Conservation (phyloP, 2,888 invertebrate genomes). For the Trimorus sp. region DNA sequence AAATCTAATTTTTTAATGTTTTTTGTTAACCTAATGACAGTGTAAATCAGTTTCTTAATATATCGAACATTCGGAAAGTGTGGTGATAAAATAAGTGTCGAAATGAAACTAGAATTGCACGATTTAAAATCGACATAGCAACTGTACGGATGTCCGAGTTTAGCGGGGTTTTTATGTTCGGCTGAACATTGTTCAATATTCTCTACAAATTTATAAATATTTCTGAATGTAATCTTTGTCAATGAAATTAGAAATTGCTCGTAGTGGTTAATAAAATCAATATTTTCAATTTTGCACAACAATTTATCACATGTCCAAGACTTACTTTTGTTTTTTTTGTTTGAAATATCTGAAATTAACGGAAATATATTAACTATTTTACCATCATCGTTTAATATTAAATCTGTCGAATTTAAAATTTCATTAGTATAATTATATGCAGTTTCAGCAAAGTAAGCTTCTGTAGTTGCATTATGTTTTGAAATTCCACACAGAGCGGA, state of each 20-base stretch:
- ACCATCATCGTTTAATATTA: background rate
- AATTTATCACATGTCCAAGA: background rate
- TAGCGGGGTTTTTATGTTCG: background rate
- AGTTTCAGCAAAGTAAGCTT: background rate
- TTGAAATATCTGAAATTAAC: constrained; percentile 57
- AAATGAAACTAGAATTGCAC: constrained; percentile 1
- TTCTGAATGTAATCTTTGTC: background rate
- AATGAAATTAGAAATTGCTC: background rate
- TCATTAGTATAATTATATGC: background rate
- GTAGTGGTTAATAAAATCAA: background rate
- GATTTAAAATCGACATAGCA: constrained; percentile 5
- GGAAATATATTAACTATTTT: constrained; percentile 8
- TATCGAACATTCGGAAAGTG: constrained; percentile 11
- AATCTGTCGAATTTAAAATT: background rate
- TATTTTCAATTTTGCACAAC: constrained; percentile 31
- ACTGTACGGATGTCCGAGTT: constrained; percentile 9
- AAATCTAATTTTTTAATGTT: constrained; percentile 1
- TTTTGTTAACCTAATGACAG: background rate
- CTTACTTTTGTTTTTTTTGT: constrained; percentile 53
- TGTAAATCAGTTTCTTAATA: constrained; percentile 8
- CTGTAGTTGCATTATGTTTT: background rate
- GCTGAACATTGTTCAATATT: background rate
- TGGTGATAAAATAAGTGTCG: background rate
- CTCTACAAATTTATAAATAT: background rate
- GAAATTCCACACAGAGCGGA: background rate